phyloP scores from a whole-genome alignment of 2,113 vertebrate genomes.

The Globicephala melas region DNA sequence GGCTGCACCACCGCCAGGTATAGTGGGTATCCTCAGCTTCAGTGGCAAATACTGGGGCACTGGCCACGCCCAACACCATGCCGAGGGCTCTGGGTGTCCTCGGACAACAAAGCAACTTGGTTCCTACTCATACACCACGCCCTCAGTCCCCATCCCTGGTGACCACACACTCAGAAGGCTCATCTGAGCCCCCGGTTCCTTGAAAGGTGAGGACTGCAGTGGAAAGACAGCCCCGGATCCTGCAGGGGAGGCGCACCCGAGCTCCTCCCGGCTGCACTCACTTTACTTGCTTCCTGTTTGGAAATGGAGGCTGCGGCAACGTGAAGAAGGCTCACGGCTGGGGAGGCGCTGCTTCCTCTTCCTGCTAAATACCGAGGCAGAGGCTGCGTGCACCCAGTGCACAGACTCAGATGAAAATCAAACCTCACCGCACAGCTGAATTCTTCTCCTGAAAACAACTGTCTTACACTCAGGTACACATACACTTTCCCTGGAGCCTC shows the following conservation, averaged over 20 bases:
- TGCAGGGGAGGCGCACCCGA: background rate
- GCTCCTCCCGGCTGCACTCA: background rate
- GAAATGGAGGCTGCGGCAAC: background rate
- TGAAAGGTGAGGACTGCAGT: too few species aligned
- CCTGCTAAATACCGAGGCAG: background rate
- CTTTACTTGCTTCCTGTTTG: background rate
- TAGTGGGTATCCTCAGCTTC: background rate
- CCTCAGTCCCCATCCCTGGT: too few species aligned
- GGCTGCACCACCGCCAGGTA: background rate
- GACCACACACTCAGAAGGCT: background rate
- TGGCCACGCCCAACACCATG: background rate
- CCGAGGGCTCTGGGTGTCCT: background rate
- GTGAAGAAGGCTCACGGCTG: background rate
- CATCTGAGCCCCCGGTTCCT: too few species aligned
- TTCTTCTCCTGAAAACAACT: background rate
- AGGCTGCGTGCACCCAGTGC: background rate
- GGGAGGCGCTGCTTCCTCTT: background rate
- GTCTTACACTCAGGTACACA: accelerated
- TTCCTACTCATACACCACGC: too few species aligned
- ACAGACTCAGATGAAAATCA: background rate
- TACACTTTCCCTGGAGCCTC: too few species aligned
- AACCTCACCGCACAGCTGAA: background rate
- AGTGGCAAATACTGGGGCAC: background rate
- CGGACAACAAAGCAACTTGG: too few species aligned
- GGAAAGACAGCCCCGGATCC: background rate